These are phyloP conservation scores for Ormyrus nitidulus DNA, from an alignment of 2,888 invertebrate species.

Conservation along the genomic window DNA sequence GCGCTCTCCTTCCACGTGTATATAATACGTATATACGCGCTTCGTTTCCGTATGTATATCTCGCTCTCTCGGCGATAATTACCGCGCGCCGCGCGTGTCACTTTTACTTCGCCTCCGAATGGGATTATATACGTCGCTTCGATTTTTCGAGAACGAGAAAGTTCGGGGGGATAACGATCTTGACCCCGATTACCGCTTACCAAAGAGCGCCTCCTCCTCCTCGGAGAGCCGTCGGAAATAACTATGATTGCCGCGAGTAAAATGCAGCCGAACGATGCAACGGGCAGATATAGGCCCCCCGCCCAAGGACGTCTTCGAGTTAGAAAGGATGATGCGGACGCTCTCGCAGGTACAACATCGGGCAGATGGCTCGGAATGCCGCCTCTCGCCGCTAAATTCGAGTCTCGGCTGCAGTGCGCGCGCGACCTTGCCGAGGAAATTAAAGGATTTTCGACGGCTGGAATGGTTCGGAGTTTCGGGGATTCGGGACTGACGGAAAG, in stretches of 20 bases:
- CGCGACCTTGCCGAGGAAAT: neutral
- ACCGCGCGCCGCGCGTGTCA: neutral
- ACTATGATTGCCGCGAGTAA: constrained; percentile 4
- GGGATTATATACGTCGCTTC: neutral
- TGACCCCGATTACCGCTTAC: constrained; percentile 28
- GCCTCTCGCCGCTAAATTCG: too few species aligned
- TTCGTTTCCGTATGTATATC: constrained; percentile 5
- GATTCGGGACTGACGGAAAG: too few species aligned
- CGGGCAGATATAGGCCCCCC: too few species aligned
- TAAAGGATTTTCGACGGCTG: neutral
- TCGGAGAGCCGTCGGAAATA: constrained; percentile 21
- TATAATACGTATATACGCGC: constrained; percentile 3
- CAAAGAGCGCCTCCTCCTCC: neutral
- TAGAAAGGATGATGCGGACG: constrained; percentile 23
- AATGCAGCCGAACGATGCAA: constrained; percentile 8
- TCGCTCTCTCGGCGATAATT: constrained; percentile 10
- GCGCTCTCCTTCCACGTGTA: neutral
- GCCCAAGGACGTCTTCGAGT: constrained; percentile 30
- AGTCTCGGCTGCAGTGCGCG: too few species aligned
- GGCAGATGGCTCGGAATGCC: too few species aligned
- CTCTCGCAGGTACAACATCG: neutral
- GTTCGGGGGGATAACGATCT: neutral
- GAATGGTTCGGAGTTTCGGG: constrained; percentile 4
- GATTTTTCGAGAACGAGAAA: too few species aligned
- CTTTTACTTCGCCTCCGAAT: neutral